These are phyloP conservation scores for Chrysomela aeneicollis DNA, from an alignment of 2,888 invertebrate species.

Conservation along the genomic window DNA sequence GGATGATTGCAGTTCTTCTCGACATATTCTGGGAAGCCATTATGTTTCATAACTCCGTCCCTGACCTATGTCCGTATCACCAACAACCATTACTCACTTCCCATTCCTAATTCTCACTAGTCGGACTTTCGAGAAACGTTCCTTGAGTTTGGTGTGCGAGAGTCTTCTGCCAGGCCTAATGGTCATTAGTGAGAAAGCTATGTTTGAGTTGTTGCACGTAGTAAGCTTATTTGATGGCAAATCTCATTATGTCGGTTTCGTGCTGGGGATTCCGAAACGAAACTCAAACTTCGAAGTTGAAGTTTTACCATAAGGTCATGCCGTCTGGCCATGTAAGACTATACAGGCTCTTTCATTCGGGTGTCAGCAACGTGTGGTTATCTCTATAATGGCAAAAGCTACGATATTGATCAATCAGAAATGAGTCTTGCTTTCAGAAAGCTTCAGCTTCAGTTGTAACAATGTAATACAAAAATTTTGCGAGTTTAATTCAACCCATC, in stretches of 20 bases:
- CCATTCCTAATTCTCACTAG: background rate
- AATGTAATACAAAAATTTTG: too few species aligned
- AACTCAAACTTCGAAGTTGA: background rate
- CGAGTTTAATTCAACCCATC: too few species aligned
- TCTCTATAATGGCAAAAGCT: too few species aligned
- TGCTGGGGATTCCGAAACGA: background rate
- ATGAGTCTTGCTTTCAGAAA: too few species aligned
- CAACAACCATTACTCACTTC: background rate
- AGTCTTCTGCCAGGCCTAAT: background rate
- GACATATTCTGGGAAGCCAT: too few species aligned
- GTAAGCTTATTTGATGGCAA: slow-evolving; percentile 7
- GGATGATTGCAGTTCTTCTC: too few species aligned
- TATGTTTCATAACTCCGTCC: too few species aligned
- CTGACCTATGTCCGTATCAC: background rate
- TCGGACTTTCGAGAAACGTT: background rate
- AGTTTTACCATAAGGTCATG: background rate
- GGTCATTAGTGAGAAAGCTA: slow-evolving; percentile 8
- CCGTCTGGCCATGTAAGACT: background rate
- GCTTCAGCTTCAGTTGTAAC: too few species aligned
- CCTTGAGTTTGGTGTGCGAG: background rate
- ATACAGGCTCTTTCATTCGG: too few species aligned
- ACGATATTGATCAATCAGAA: too few species aligned
- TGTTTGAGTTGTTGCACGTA: slow-evolving; percentile 12
- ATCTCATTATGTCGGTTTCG: slow-evolving; percentile 10
- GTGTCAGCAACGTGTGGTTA: too few species aligned